Percentiles rank a stretch among this genome's conserved stretches.
Evolutionary conservation across 2,888 invertebrate genomes (phyloP).

Genomic region (Metallyticus violacea): DNA sequence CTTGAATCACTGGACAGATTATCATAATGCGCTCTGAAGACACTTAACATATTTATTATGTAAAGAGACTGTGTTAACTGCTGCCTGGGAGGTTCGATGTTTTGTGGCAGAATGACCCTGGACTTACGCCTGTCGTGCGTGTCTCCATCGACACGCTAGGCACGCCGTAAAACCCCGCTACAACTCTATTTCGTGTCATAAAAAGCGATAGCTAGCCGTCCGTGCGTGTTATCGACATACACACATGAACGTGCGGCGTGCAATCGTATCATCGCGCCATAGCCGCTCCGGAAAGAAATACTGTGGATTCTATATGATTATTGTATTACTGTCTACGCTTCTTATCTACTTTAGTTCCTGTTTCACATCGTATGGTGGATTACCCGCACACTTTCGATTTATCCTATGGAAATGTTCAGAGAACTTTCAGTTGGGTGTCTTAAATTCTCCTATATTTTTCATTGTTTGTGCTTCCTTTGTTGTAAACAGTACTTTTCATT

Average conservation of each 20-base stretch:
- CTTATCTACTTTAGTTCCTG: too few relatives aligned
- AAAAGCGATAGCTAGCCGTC: background rate
- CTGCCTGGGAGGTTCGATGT: background rate
- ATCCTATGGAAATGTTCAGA: too few relatives aligned
- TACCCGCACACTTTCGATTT: too few relatives aligned
- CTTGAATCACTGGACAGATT: too few relatives aligned
- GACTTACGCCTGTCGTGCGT: background rate
- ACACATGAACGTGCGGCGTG: background rate
- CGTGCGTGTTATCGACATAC: background rate
- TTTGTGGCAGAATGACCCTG: background rate
- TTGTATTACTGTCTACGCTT: background rate
- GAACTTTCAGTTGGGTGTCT: too few relatives aligned
- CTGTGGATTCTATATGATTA: background rate
- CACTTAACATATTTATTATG: too few relatives aligned
- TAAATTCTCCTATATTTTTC: too few relatives aligned
- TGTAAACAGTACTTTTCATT: too few relatives aligned
- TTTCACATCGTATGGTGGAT: too few relatives aligned
- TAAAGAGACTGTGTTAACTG: too few relatives aligned
- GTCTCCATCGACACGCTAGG: background rate
- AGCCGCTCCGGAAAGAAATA: background rate
- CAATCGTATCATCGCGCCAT: background rate
- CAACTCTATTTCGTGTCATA: background rate
- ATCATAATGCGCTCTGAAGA: too few relatives aligned
- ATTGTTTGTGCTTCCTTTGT: too few relatives aligned
- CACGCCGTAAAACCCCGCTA: background rate